These are phyloP conservation scores for Andrena bicolor DNA, from an alignment of 2,888 invertebrate species.

Conservation along the genomic window DNA sequence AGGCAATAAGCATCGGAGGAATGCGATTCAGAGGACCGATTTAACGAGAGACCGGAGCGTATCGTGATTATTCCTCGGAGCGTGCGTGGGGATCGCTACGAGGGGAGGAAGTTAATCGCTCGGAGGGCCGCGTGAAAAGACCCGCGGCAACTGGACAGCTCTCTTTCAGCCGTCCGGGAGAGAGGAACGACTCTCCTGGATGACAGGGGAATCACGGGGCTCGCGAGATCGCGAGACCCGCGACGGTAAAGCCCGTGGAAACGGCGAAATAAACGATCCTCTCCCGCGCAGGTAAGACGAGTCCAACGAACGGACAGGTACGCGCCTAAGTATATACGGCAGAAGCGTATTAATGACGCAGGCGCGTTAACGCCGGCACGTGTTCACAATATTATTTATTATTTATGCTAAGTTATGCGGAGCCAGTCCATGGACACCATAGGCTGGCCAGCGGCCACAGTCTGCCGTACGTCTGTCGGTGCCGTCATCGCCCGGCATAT, in stretches of 20 bases:
- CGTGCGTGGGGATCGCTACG: conserved; percentile 57
- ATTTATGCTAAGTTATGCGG: conserved; percentile 85
- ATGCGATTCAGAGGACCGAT: conserved; percentile 68
- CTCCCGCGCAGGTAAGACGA: conserved; percentile 41
- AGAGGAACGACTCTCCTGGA: no score
- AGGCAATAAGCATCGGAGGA: conserved; percentile 79
- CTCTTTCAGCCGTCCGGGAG: no score
- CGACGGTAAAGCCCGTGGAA: conserved; percentile 17
- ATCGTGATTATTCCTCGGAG: conserved; percentile 58
- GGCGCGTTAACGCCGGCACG: conserved; percentile 81
- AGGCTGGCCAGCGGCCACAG: conserved; percentile 79
- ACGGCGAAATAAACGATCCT: conserved; percentile 34
- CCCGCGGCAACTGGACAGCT: no score
- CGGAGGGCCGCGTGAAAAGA: not conserved
- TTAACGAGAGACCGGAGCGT: conserved; percentile 79
- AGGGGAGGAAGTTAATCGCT: conserved; percentile 4
- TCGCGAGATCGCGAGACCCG: no score
- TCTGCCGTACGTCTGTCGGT: conserved; percentile 81
- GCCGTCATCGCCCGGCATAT: conserved; percentile 80
- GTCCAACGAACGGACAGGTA: conserved; percentile 43
- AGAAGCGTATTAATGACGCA: conserved; percentile 78
- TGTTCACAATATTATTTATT: conserved; percentile 84
- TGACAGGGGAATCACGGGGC: no score
- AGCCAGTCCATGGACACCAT: conserved; percentile 79
- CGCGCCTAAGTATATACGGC: conserved; percentile 57